phyloP scores from a whole-genome alignment of 2,797 vertebrate species.

The Mastacembelus armatus region DNA sequence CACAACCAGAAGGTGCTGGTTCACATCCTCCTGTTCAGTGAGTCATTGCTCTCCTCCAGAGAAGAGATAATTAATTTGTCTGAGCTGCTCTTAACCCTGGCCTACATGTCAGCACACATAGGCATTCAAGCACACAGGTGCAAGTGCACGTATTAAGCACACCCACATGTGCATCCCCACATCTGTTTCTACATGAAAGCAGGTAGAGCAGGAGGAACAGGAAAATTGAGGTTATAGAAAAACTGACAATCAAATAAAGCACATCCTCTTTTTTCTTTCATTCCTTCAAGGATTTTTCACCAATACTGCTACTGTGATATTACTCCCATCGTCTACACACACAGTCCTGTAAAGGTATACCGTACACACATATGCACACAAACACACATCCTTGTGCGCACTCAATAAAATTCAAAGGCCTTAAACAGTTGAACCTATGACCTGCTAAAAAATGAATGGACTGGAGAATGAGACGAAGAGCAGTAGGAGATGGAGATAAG shows the following conservation, averaged over 20 bases:
- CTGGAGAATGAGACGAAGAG: constrained; percentile 68
- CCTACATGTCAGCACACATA: constrained; percentile 43
- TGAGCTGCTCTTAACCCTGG: constrained; percentile 73
- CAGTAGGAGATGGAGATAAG: constrained; percentile 60
- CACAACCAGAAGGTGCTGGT: constrained; percentile 49
- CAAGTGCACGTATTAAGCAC: constrained; percentile 37
- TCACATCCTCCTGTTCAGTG: constrained; percentile 57
- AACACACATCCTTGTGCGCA: constrained; percentile 16
- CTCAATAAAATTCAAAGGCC: constrained; percentile 47
- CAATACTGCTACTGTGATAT: constrained; percentile 74
- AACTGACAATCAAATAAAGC: constrained; percentile 61
- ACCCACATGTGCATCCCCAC: constrained; percentile 21
- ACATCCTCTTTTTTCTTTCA: constrained; percentile 37
- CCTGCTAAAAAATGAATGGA: constrained; percentile 79
- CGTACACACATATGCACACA: constrained; percentile 38
- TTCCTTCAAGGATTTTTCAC: constrained; percentile 72
- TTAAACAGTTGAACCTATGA: constrained; percentile 67
- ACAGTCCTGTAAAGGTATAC: constrained; percentile 40
- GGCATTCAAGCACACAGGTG: constrained; percentile 44
- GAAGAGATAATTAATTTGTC: constrained; percentile 77
- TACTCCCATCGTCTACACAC: constrained; percentile 44
- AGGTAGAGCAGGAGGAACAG: constrained; percentile 26
- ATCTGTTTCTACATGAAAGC: constrained; percentile 18
- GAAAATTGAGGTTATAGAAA: constrained; percentile 47
- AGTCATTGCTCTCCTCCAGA: constrained; percentile 63